phyloP scores from a whole-genome alignment of 2,888 invertebrate species.

The Eupithecia subumbrata region DNA sequence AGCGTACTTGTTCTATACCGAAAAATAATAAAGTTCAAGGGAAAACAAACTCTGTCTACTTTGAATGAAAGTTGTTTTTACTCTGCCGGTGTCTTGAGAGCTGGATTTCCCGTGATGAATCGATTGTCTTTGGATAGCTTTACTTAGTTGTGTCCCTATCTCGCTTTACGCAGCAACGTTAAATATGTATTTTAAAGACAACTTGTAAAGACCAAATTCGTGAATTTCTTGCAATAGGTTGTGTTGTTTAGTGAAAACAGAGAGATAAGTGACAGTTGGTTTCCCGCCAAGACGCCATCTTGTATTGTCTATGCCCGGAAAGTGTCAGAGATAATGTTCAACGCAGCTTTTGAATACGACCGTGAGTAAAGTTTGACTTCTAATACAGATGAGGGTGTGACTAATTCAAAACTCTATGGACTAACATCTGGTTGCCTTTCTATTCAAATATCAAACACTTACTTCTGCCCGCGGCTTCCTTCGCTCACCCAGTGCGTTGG shows the following conservation, averaged over 20 bases:
- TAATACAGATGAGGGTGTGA: background rate
- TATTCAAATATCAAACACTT: background rate
- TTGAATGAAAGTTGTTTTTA: background rate
- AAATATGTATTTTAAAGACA: background rate
- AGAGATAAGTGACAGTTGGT: conserved; percentile 46
- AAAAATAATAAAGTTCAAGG: background rate
- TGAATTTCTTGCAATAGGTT: conserved; percentile 16
- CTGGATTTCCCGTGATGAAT: background rate
- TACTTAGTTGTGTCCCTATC: conserved; percentile 8
- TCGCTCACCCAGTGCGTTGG: background rate
- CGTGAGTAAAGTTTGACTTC: conserved; percentile 62
- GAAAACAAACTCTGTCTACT: background rate
- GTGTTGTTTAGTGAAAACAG: conserved; percentile 28
- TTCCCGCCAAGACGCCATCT: conserved; percentile 57
- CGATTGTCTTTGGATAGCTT: background rate
- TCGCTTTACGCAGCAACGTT: conserved; percentile 12
- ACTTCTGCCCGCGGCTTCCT: background rate
- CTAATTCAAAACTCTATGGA: background rate
- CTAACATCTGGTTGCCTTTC: background rate
- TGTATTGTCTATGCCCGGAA: conserved; percentile 54
- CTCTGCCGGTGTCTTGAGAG: background rate
- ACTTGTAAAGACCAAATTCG: conserved; percentile 7
- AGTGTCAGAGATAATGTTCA: conserved; percentile 67
- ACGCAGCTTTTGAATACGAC: conserved; percentile 81
- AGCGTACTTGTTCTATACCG: conserved; percentile 15